Evolutionary conservation across 1,140 invertebrate genomes (phyloP).

Genomic region (Manduca sexta): DNA sequence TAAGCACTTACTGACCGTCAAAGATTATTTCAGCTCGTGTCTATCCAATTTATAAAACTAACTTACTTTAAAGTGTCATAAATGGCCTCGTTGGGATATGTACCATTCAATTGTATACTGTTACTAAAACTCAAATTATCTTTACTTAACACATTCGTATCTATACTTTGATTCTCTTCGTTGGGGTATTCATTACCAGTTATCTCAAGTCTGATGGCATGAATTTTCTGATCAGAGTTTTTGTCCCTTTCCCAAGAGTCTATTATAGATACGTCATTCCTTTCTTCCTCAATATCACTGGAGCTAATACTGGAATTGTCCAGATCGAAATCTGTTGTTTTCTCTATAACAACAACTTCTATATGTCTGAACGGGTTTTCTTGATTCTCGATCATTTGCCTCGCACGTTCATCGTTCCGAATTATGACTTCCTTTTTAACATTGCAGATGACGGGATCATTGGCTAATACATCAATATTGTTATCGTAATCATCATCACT

Average conservation of each 20-base stretch:
- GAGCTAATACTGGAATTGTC: constrained; percentile 59
- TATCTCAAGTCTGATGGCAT: constrained; percentile 66
- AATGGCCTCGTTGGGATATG: constrained; percentile 70
- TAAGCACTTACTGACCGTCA: no score
- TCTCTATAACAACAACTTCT: constrained; percentile 71
- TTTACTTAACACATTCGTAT: constrained; percentile 53
- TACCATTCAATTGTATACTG: constrained; percentile 71
- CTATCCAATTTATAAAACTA: not conserved
- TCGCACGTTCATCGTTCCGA: constrained; percentile 59
- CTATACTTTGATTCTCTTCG: constrained; percentile 41
- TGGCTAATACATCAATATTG: constrained; percentile 56
- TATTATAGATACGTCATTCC: constrained; percentile 58
- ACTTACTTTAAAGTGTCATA: constrained; percentile 69
- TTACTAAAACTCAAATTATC: constrained; percentile 69
- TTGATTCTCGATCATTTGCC: constrained; percentile 55
- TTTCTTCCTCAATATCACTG: constrained; percentile 58
- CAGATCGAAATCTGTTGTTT: constrained; percentile 59
- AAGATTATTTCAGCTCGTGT: no score
- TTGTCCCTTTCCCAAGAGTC: constrained; percentile 63
- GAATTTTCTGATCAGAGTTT: constrained; percentile 49
- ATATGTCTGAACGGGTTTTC: constrained; percentile 70
- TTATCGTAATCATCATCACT: constrained; percentile 54
- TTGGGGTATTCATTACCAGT: constrained; percentile 61
- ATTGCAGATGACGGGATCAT: constrained; percentile 63
- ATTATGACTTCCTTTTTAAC: constrained; percentile 65